Evolutionary conservation across 2,797 vertebrate species (phyloP).

Genomic region (Phoeniculus purpureus): DNA sequence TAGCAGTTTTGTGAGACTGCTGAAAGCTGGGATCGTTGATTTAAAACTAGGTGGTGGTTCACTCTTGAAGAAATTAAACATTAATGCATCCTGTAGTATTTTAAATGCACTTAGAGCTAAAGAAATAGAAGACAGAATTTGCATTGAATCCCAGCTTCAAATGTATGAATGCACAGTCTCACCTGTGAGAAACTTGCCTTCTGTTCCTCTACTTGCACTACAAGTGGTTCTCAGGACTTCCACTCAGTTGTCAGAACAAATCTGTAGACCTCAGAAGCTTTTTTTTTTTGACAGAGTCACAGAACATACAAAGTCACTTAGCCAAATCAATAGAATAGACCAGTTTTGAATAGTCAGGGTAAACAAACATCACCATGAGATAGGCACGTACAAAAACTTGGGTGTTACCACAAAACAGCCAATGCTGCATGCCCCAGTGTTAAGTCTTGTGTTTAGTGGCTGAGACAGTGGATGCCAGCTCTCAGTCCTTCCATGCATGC

Average conservation of each 20-base stretch:
- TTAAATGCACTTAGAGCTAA: neutral
- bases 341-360: neutral
- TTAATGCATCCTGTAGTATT: neutral
- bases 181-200: neutral
- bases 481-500: neutral
- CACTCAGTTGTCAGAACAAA: neutral
- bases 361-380: neutral
- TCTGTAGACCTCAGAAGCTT: neutral
- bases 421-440: conserved; percentile 18
- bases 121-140: neutral
- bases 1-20: conserved; percentile 12
- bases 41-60: neutral
- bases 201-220: neutral
- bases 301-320: neutral
- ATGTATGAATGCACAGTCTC: neutral
- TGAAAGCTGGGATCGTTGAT: neutral
- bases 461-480: neutral
- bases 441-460: conserved; percentile 7
- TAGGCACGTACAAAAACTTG: neutral
- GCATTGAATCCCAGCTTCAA: neutral
- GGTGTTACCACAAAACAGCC: neutral
- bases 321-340: neutral
- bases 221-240: neutral
- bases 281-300: neutral
- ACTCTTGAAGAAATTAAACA: neutral